Conservation (phyloP, 2,797 vertebrate species). For the Platyrinchus mystaceus region DNA sequence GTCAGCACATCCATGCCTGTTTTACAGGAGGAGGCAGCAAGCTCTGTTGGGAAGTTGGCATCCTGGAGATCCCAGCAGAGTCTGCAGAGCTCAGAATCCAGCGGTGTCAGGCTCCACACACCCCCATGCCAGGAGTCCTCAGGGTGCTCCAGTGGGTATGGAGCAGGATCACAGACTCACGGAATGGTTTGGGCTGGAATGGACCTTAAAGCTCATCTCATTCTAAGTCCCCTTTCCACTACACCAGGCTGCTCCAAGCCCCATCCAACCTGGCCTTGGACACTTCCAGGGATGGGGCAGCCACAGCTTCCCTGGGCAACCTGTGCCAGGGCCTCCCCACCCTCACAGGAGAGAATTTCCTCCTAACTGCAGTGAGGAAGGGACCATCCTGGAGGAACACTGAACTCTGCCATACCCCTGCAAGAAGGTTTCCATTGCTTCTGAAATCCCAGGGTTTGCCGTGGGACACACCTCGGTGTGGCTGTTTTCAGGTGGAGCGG, state of each 20-base stretch:
- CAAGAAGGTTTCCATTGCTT: background rate
- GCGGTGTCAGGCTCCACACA: rapidly evolving
- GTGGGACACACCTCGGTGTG: rapidly evolving
- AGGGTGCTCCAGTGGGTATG: too few relatives aligned
- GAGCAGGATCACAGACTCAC: background rate
- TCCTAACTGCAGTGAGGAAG: background rate
- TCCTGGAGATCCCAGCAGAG: too few relatives aligned
- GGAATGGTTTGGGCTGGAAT: background rate
- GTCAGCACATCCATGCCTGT: rapidly evolving
- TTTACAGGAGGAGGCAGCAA: background rate
- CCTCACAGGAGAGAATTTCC: background rate
- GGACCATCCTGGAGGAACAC: background rate
- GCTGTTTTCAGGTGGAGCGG: rapidly evolving
- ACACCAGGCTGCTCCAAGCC: background rate
- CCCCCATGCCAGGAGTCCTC: background rate
- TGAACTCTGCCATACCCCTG: background rate
- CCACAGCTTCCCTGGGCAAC: background rate
- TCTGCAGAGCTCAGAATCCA: background rate
- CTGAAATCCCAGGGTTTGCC: background rate
- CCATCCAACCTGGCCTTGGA: rapidly evolving
- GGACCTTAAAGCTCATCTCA: background rate
- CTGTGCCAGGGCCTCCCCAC: background rate
- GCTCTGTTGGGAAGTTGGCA: rapidly evolving
- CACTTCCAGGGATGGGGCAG: background rate
- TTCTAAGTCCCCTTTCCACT: background rate